phyloP scores from a whole-genome alignment of 2,888 invertebrate species.

The Lamellibrachia columna region DNA sequence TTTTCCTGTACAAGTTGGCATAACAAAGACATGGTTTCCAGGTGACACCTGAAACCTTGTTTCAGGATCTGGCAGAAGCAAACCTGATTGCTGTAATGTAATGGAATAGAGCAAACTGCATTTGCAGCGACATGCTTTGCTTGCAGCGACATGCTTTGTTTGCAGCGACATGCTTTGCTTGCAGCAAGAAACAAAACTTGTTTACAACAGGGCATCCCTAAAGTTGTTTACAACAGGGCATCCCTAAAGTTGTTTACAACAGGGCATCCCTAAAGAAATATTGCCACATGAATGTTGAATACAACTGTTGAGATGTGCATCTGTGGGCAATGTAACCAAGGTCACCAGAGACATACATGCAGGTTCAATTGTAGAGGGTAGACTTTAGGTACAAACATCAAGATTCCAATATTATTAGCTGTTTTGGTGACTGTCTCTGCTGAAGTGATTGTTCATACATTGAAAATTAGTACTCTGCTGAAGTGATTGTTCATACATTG shows the following conservation, averaged over 20 bases:
- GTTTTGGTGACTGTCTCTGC: too few relatives aligned
- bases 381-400: too few relatives aligned
- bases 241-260: not conserved
- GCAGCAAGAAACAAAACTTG: not conserved
- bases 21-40: not conserved
- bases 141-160: too few relatives aligned
- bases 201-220: not conserved
- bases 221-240: too few relatives aligned
- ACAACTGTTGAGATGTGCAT: not conserved
- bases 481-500: too few relatives aligned
- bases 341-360: too few relatives aligned
- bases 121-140: not conserved
- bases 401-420: too few relatives aligned
- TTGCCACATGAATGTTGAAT: not conserved
- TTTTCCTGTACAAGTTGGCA: not conserved
- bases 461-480: too few relatives aligned
- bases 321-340: not conserved
- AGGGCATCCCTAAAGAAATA: not conserved
- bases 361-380: too few relatives aligned
- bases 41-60: not conserved
- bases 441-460: too few relatives aligned
- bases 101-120: not conserved
- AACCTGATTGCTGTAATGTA: constrained; percentile 16
- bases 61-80: not conserved
- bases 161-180: not conserved